These are phyloP conservation scores for Orientallactaga bullata DNA, from an alignment of 2,113 vertebrate genomes.

Conservation along the genomic window DNA sequence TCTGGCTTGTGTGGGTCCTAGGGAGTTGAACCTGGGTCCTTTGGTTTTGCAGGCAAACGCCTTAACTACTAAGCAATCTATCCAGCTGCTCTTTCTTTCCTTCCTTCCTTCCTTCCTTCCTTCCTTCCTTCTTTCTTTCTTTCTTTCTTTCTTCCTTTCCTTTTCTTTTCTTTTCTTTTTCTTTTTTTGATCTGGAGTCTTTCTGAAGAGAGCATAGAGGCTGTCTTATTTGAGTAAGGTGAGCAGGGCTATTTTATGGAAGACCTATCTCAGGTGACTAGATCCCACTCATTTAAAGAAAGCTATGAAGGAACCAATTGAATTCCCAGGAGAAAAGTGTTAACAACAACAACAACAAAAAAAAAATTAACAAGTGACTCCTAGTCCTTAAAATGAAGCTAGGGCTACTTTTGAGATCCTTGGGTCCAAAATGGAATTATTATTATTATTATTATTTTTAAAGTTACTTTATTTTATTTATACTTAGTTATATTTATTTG, in stretches of 20 bases:
- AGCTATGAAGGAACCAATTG: neutral
- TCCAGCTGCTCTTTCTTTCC: too few relatives aligned
- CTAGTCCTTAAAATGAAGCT: constrained; percentile 1
- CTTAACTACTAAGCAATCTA: too few relatives aligned
- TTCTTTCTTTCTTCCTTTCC: too few relatives aligned
- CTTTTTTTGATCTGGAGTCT: constrained; percentile 34
- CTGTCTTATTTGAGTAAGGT: constrained; percentile 63
- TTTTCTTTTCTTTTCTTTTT: too few relatives aligned
- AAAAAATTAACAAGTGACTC: neutral
- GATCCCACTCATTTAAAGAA: constrained; percentile 35
- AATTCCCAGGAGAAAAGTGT: neutral
- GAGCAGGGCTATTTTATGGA: constrained; percentile 21
- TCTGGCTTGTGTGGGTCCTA: too few relatives aligned
- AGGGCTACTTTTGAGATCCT: neutral
- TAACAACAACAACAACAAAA: neutral
- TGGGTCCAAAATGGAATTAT: constrained; percentile 27
- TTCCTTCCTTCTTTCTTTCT: too few relatives aligned
- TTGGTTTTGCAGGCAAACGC: too few relatives aligned
- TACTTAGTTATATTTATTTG: too few relatives aligned
- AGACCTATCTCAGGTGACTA: constrained; percentile 32
- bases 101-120: too few relatives aligned
- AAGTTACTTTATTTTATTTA: too few relatives aligned
- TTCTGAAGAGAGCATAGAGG: constrained; percentile 31
- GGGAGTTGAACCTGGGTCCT: too few relatives aligned
- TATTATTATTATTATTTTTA: too few relatives aligned